phyloP scores from a whole-genome alignment of 2,113 vertebrate species.

The Mola mola region DNA sequence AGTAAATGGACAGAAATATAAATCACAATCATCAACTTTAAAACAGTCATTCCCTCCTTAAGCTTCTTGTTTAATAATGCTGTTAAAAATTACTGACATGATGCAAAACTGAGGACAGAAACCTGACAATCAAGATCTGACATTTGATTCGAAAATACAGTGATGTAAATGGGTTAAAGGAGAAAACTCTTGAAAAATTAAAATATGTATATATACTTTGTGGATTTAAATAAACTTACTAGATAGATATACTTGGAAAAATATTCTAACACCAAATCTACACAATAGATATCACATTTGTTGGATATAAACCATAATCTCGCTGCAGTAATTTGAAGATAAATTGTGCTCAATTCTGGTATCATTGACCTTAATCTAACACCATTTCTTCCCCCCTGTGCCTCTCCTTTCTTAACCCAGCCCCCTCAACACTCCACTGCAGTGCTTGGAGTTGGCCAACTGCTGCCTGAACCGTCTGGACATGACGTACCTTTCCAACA shows the following conservation, averaged over 20 bases:
- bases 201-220: no score
- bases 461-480: constrained; percentile 87
- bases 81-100: constrained; percentile 43
- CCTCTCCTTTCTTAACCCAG: constrained; percentile 75
- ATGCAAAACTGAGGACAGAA: constrained; percentile 33
- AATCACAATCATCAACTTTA: constrained; percentile 3
- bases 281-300: no score
- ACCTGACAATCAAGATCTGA: no score
- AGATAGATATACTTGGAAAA: no score
- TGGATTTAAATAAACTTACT: no score
- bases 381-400: not conserved
- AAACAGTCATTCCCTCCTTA: constrained; percentile 5
- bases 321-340: no score
- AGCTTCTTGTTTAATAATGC: constrained; percentile 9
- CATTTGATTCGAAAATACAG: no score
- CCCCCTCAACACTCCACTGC: constrained; percentile 87
- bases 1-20: constrained; percentile 34
- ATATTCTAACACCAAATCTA: no score
- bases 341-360: not conserved
- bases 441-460: constrained; percentile 88
- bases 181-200: no score
- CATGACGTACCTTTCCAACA: constrained; percentile 91
- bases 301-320: no score
- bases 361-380: not conserved
- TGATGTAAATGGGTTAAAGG: no score